A percentile compares a stretch with the other conserved stretches of the same genome.
Conservation (phyloP, 2,113 vertebrate genomes). For the Scolopax mira region DNA sequence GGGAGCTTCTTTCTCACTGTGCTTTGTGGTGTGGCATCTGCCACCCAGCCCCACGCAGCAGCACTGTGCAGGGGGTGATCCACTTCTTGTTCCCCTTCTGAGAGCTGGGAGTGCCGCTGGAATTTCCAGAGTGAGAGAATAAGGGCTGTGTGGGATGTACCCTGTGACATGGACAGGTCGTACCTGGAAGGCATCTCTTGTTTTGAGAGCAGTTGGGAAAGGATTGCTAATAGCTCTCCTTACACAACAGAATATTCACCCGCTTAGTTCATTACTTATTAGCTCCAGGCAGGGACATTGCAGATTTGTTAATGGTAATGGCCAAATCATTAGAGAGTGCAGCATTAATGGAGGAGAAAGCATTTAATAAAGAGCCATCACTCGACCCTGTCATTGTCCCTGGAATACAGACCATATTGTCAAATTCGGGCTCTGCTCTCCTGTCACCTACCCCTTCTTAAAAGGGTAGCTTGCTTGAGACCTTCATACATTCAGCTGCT, state of each 20-base stretch:
- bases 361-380: slow-evolving; percentile 58
- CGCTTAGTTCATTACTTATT: slow-evolving; percentile 69
- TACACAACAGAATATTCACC: slow-evolving; percentile 66
- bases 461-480: slow-evolving; percentile 2
- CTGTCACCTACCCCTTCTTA: not conserved
- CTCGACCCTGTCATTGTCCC: slow-evolving; percentile 24
- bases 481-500: not conserved
- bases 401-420: not conserved
- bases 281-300: slow-evolving; percentile 70
- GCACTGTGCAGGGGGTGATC: not conserved
- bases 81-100: not conserved
- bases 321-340: slow-evolving; percentile 57
- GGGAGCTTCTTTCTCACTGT: not conserved
- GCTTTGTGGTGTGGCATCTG: not conserved
- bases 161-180: slow-evolving; percentile 12
- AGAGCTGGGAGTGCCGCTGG: not conserved
- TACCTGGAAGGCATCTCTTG: slow-evolving; percentile 70
- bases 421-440: slow-evolving; percentile 12
- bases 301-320: slow-evolving; percentile 68
- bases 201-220: slow-evolving; percentile 64
- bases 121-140: slow-evolving; percentile 16
- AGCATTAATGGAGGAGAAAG: slow-evolving; percentile 66
- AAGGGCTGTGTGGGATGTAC: not conserved
- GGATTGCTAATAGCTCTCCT: slow-evolving; percentile 60
- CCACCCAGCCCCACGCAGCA: rapidly evolving